Evolutionary conservation across 2,888 invertebrate species (phyloP), one percentile per base, ranked within the genome.

Genomic region (Thymelicus sylvestris): DNA sequence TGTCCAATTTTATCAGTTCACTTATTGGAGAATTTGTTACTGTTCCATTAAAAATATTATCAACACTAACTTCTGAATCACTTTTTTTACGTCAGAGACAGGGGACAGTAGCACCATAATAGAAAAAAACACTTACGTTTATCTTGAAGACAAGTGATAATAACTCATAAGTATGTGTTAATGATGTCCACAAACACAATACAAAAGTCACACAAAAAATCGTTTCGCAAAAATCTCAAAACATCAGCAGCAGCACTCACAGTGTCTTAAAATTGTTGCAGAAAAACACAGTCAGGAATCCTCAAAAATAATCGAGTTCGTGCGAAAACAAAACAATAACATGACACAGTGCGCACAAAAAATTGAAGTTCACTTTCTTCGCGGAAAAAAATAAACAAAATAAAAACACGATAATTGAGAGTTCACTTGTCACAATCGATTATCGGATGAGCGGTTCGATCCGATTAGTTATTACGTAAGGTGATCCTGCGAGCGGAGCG

Each of bases 401-500:
- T 77, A 73, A 83, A 81, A 83, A 82, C 73, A 86, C 81, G 77
- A 74, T 72, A 77, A 77, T 80, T 75, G 85, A 88, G 80, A 87
- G 88, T 90, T 90, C 85, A 88, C 86, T 84, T 81, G 86, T 83
- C 89, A 90, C 90, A 87, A 93, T 92, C 91, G 90, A 93, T 92
- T 87, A 88, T 91, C 89, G 89, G 86, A 83, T 78, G 83, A 81
- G 79, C 82, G 86, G 80, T 84, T 84, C 85, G 87, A 88, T 88
- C 86, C 87, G 88, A 89, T 91, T 84, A 88, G 83, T 90, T 87
- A 86, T 91, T 92, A 92, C 92, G 92, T 92, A 92, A 92, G 92
- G 87, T 82, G 83, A 84, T 85, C 84, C 82, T 83, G 81, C 76
- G 80, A 81, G 81, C 81, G 85, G 83, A 80, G 82, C 71, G 77